Evolutionary conservation across 2,888 invertebrate genomes (phyloP).

Genomic region (Lasioglossum malachurum): DNA sequence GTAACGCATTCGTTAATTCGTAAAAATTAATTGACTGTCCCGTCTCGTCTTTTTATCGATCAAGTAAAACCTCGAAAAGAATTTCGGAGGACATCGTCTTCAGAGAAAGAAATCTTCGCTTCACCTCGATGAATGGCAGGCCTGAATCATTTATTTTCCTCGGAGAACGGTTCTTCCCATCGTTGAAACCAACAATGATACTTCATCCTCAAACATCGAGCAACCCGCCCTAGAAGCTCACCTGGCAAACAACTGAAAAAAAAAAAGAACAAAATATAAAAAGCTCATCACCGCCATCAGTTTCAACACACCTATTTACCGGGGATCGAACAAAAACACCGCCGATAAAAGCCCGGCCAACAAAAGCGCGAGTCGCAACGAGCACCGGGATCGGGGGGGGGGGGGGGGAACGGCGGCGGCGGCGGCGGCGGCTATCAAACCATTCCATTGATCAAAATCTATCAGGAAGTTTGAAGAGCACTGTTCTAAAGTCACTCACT

Average conservation of each 20-base stretch:
- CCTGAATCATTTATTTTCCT: not conserved
- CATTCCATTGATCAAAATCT: not conserved
- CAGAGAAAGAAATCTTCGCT: not conserved
- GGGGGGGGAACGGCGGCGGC: not conserved
- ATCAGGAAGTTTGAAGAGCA: conserved; percentile 2
- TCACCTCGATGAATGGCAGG: not conserved
- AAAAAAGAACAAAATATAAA: not conserved
- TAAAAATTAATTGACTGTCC: no score
- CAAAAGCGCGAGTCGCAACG: not conserved
- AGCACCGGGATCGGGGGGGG: not conserved
- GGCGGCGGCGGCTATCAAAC: not conserved
- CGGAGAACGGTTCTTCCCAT: not conserved
- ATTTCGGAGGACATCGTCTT: no score
- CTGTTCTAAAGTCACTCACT: not conserved
- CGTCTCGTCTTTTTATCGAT: no score
- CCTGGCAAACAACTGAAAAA: not conserved
- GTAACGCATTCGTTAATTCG: no score
- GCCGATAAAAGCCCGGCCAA: not conserved
- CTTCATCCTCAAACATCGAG: not conserved
- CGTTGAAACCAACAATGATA: not conserved
- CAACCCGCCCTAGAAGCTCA: not conserved
- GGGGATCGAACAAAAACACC: not conserved
- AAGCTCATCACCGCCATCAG: not conserved
- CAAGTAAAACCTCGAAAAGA: no score
- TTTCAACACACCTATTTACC: conserved; percentile 6